These are phyloP conservation scores for Cerceris ruficornis DNA, from an alignment of 2,888 invertebrate genomes.

Conservation along the genomic window DNA sequence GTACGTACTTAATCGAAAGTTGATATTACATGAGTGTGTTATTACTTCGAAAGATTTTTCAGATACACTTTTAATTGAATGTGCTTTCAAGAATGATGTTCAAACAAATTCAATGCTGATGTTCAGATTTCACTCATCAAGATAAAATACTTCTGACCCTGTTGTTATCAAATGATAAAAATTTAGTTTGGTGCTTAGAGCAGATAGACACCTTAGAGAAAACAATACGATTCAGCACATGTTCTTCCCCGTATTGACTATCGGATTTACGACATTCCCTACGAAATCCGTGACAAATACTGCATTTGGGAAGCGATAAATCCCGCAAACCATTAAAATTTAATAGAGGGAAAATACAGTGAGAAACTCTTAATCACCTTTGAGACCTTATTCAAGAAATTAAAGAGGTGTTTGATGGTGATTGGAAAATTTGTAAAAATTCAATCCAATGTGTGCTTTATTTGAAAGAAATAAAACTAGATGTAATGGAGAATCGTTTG, in stretches of 20 bases:
- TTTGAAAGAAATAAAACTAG: too few species aligned
- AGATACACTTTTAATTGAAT: too few species aligned
- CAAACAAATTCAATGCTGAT: background rate
- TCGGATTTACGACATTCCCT: background rate
- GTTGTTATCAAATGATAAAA: conserved; percentile 3
- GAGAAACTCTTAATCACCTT: background rate
- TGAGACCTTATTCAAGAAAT: background rate
- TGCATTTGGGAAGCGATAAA: too few species aligned
- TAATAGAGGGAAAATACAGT: background rate
- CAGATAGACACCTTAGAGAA: background rate
- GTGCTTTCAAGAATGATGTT: background rate
- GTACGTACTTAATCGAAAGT: too few species aligned
- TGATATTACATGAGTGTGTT: too few species aligned
- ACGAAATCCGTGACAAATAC: background rate
- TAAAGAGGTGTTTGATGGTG: background rate
- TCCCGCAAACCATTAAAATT: too few species aligned
- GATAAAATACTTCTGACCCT: background rate
- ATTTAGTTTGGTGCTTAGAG: conserved; percentile 1
- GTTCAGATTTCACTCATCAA: background rate
- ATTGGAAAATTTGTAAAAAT: background rate
- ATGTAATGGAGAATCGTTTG: too few species aligned
- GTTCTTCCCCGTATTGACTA: background rate
- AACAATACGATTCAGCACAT: background rate
- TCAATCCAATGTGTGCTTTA: too few species aligned
- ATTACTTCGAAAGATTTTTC: too few species aligned